These are phyloP conservation scores for Fragum sueziense DNA, from an alignment of 2,888 invertebrate genomes.

Conservation along the genomic window DNA sequence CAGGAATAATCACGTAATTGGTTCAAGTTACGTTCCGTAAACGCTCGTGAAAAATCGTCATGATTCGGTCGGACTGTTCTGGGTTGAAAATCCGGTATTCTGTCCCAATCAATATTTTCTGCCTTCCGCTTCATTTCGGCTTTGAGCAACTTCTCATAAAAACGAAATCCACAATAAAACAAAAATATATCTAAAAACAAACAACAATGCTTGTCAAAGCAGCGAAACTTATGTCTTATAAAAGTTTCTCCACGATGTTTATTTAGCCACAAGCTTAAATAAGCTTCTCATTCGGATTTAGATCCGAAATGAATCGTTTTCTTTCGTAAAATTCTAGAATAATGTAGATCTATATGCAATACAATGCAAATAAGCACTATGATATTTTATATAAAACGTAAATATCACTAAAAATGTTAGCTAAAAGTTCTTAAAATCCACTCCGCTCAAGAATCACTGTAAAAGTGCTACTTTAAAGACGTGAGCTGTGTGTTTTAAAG, in stretches of 20 bases:
- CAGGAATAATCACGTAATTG: background rate
- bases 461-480: background rate
- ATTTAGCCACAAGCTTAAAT: too few relatives aligned
- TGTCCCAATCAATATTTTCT: background rate
- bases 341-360: too few relatives aligned
- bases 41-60: background rate
- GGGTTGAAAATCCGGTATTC: background rate
- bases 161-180: background rate
- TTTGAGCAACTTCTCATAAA: slow-evolving; percentile 11
- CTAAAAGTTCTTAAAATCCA: background rate
- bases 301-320: too few relatives aligned
- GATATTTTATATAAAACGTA: too few relatives aligned
- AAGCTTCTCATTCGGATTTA: too few relatives aligned
- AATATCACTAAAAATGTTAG: too few relatives aligned
- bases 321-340: too few relatives aligned
- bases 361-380: too few relatives aligned
- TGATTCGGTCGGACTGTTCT: background rate
- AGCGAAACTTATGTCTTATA: too few relatives aligned
- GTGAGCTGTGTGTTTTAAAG: background rate
- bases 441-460: background rate
- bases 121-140: slow-evolving; percentile 15
- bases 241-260: too few relatives aligned
- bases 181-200: background rate
- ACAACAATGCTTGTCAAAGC: background rate
- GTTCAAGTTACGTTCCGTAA: background rate